These are phyloP conservation scores for Aquatica leii DNA, from an alignment of 2,888 invertebrate species.

Conservation along the genomic window DNA sequence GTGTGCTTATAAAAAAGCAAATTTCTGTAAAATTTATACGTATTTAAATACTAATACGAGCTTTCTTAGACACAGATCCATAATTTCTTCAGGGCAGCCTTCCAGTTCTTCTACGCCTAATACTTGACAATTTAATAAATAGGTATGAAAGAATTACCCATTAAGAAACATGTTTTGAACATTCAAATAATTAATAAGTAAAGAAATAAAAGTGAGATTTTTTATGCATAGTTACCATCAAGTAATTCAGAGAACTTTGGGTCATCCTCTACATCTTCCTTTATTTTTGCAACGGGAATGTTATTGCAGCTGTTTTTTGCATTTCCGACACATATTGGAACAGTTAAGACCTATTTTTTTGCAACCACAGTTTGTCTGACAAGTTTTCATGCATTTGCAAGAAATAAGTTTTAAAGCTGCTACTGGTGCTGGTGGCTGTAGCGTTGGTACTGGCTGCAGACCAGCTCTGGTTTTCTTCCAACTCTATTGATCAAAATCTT, in stretches of 20 bases:
- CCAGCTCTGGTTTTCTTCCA: not conserved
- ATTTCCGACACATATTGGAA: not conserved
- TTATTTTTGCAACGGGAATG: conserved; percentile 14
- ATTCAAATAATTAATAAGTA: too few relatives aligned
- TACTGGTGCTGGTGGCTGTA: conserved; percentile 1
- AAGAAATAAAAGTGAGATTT: conserved; percentile 15
- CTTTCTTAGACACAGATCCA: too few relatives aligned
- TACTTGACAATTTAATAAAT: too few relatives aligned
- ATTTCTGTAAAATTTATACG: too few relatives aligned
- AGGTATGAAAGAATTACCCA: too few relatives aligned
- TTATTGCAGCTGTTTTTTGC: conserved; percentile 9
- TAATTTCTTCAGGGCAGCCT: too few relatives aligned
- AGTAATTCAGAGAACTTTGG: conserved; percentile 10
- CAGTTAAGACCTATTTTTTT: too few relatives aligned
- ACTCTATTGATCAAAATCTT: not conserved
- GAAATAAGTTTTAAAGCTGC: not conserved
- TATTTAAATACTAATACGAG: too few relatives aligned
- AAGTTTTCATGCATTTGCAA: too few relatives aligned
- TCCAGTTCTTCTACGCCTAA: too few relatives aligned
- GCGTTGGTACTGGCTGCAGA: conserved; percentile 2
- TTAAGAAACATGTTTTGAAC: conserved; percentile 2
- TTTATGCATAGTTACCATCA: conserved; percentile 10
- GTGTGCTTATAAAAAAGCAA: too few relatives aligned
- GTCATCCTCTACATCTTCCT: conserved; percentile 12
- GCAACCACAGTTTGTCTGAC: too few relatives aligned